Evolutionary conservation across 2,113 vertebrate species (phyloP).

Genomic region (Campylomormyrus numenius): DNA sequence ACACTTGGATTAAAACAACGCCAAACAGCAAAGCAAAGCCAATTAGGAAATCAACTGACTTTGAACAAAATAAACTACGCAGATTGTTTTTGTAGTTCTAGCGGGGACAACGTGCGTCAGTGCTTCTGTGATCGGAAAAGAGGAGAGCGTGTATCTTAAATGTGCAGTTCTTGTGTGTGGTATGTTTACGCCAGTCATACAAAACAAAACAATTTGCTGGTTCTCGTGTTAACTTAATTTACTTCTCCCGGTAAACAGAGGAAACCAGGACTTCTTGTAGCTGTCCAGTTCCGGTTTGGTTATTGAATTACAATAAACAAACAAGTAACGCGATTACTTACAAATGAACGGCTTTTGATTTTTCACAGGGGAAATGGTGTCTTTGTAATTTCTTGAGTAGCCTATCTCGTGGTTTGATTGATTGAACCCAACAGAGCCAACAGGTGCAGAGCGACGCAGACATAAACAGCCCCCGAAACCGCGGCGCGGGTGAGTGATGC

Average conservation of each 20-base stretch:
- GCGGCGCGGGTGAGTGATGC: background rate
- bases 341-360: background rate
- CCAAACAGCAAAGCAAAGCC: background rate
- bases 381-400: background rate
- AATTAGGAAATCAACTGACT: background rate
- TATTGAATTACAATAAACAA: background rate
- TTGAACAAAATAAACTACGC: background rate
- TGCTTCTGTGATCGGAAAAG: background rate
- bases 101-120: background rate
- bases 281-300: background rate
- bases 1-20: background rate
- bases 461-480: background rate
- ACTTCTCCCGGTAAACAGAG: background rate
- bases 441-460: background rate
- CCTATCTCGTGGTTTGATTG: background rate
- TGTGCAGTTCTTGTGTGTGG: background rate
- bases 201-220: background rate
- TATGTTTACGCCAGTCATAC: background rate
- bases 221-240: background rate
- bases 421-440: background rate
- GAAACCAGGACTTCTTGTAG: background rate
- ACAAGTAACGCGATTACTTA: background rate
- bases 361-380: background rate
- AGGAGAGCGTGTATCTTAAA: background rate
- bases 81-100: background rate